Percentiles rank a stretch among this genome's conserved stretches.
These are phyloP conservation scores for Pachyrhynchus sulphureomaculatus DNA, from an alignment of 1,140 invertebrate species.

Conservation along the genomic window DNA sequence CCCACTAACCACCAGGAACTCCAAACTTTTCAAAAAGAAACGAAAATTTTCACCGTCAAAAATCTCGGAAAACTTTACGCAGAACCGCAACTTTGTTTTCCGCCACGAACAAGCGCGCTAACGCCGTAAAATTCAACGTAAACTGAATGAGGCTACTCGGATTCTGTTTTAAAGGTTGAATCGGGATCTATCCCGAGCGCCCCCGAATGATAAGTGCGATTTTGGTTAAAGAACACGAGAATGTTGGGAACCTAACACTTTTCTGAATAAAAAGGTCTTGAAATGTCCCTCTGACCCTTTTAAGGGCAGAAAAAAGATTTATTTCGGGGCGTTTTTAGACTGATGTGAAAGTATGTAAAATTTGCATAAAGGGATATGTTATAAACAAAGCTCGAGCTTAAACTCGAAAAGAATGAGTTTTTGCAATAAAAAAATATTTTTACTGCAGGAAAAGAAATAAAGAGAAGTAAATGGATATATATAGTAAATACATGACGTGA, in stretches of 20 bases:
- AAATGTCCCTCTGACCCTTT: constrained; percentile 5
- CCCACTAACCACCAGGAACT: too few relatives aligned
- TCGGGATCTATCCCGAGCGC: constrained; percentile 9
- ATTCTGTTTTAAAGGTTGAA: constrained; percentile 12
- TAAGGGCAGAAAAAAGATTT: neutral
- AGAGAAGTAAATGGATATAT: too few relatives aligned
- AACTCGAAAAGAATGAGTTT: too few relatives aligned
- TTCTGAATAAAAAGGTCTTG: constrained; percentile 21
- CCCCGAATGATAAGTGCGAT: constrained; percentile 7
- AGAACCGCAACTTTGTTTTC: constrained; percentile 2
- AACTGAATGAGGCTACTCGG: constrained; percentile 9
- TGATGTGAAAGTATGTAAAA: too few relatives aligned
- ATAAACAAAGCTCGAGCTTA: too few relatives aligned
- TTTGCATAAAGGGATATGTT: too few relatives aligned
- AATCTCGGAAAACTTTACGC: neutral
- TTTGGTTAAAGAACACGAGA: constrained; percentile 17
- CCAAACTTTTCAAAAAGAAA: too few relatives aligned
- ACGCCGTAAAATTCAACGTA: constrained; percentile 9
- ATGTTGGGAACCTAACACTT: constrained; percentile 21
- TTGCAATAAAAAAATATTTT: too few relatives aligned
- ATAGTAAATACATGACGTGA: too few relatives aligned
- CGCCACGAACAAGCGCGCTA: constrained; percentile 10
- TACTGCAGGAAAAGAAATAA: too few relatives aligned
- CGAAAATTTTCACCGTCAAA: too few relatives aligned
- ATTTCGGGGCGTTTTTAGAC: neutral